Evolutionary conservation across 2,797 vertebrate species (phyloP).

Genomic region (Semaprochilodus insignis): DNA sequence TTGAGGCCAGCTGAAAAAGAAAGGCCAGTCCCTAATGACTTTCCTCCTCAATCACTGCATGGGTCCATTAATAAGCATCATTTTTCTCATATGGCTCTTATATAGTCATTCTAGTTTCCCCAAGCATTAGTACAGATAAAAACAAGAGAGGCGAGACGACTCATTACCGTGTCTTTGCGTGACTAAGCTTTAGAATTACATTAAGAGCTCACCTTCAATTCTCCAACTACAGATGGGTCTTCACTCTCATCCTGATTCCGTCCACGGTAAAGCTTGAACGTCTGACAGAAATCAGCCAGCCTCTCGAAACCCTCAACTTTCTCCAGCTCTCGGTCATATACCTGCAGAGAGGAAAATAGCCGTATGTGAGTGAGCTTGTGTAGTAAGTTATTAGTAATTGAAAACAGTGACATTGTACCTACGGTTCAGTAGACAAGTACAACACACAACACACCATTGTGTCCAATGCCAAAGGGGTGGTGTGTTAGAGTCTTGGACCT

Average conservation of each 20-base stretch:
- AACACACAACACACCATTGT: slow-evolving; percentile 48
- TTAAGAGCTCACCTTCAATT: slow-evolving; percentile 87
- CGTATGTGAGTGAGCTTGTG: background rate
- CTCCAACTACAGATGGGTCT: slow-evolving; percentile 91
- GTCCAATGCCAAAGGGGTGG: slow-evolving; percentile 38
- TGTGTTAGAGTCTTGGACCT: slow-evolving; percentile 31
- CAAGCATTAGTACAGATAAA: slow-evolving; percentile 19
- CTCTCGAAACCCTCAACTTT: slow-evolving; percentile 81
- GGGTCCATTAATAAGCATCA: slow-evolving; percentile 34
- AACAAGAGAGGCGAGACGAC: slow-evolving; percentile 14
- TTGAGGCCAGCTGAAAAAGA: slow-evolving; percentile 12
- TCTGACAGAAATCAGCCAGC: slow-evolving; percentile 93
- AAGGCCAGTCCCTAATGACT: slow-evolving; percentile 19
- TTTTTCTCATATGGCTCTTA: slow-evolving; percentile 27
- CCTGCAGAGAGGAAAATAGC: slow-evolving; percentile 71
- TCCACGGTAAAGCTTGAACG: slow-evolving; percentile 90
- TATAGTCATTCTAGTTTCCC: background rate
- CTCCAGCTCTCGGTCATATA: slow-evolving; percentile 87
- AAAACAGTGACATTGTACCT: slow-evolving; percentile 27
- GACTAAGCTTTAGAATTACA: background rate
- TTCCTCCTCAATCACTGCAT: slow-evolving; percentile 8
- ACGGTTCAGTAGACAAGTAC: slow-evolving; percentile 5
- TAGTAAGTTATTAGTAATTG: background rate
- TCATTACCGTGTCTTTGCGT: background rate
- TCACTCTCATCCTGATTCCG: slow-evolving; percentile 84